These are phyloP conservation scores for Drosophila fulvimacula DNA, from an alignment of 2,888 invertebrate species.

Conservation along the genomic window DNA sequence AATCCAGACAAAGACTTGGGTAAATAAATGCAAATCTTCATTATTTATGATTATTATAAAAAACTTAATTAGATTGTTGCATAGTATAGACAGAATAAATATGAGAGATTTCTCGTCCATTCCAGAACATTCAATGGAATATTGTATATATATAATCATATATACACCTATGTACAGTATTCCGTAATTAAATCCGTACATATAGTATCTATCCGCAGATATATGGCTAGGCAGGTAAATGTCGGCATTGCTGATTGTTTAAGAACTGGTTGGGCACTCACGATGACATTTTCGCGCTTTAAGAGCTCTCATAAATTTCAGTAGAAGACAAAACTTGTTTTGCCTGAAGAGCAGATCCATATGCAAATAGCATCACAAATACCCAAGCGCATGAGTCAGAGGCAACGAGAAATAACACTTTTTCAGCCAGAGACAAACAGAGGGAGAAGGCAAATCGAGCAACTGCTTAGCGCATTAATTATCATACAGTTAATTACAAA, in stretches of 20 bases:
- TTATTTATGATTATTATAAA: neutral
- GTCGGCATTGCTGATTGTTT: slow-evolving; percentile 1
- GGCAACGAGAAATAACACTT: slow-evolving; percentile 15
- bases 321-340: slow-evolving; percentile 45
- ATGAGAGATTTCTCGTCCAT: neutral
- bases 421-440: neutral
- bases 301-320: slow-evolving; percentile 60
- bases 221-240: neutral
- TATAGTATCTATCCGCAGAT: neutral
- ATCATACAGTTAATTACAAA: slow-evolving; percentile 33
- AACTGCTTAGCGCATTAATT: slow-evolving; percentile 19
- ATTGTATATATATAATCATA: neutral
- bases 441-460: neutral
- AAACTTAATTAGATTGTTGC: neutral
- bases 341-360: slow-evolving; percentile 35
- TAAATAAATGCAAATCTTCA: slow-evolving; percentile 2
- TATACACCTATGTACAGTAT: neutral
- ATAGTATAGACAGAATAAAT: neutral
- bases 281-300: slow-evolving; percentile 43
- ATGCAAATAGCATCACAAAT: slow-evolving; percentile 59
- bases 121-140: neutral
- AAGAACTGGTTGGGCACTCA: slow-evolving; percentile 18
- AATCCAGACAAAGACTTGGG: neutral
- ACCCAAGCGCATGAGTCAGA: slow-evolving; percentile 33
- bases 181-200: neutral